Evolutionary conservation across 2,113 vertebrate genomes (phyloP).

Genomic region (Clarias macrocephalus): DNA sequence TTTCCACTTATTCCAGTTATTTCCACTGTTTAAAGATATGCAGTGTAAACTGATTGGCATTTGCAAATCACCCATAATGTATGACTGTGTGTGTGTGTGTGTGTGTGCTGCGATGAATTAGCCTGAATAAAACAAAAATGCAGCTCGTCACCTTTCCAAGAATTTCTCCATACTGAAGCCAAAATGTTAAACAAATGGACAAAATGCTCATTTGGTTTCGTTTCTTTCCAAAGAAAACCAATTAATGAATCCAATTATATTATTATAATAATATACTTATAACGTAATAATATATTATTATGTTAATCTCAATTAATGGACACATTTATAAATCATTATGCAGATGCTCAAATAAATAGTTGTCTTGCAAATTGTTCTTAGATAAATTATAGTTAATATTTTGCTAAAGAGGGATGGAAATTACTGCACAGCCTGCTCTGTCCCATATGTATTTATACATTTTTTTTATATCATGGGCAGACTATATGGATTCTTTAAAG

Average conservation of each 20-base stretch:
- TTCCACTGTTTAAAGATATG: too few species aligned
- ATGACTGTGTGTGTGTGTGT: too few species aligned
- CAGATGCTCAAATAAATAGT: slow-evolving; percentile 3
- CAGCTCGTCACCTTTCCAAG: too few species aligned
- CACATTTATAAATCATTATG: neutral
- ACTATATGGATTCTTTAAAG: neutral
- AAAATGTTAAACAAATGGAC: neutral
- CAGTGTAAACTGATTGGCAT: too few species aligned
- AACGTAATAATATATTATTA: neutral
- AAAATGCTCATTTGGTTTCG: neutral
- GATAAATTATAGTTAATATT: neutral
- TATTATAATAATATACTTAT: too few species aligned
- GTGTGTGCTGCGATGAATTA: too few species aligned
- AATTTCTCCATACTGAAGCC: neutral
- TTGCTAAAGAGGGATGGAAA: neutral
- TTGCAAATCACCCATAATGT: too few species aligned
- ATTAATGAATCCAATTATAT: neutral
- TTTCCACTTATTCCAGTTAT: too few species aligned
- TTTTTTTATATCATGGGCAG: neutral
- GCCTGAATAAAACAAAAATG: too few species aligned
- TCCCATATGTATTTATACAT: neutral
- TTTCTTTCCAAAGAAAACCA: neutral
- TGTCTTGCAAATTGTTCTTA: slow-evolving; percentile 7
- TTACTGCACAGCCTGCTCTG: neutral
- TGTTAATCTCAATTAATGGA: slow-evolving; percentile 8